Percentiles rank a stretch among this genome's conserved stretches.
Conservation (phyloP, 1,140 invertebrate genomes). For the Sinella curviseta region DNA sequence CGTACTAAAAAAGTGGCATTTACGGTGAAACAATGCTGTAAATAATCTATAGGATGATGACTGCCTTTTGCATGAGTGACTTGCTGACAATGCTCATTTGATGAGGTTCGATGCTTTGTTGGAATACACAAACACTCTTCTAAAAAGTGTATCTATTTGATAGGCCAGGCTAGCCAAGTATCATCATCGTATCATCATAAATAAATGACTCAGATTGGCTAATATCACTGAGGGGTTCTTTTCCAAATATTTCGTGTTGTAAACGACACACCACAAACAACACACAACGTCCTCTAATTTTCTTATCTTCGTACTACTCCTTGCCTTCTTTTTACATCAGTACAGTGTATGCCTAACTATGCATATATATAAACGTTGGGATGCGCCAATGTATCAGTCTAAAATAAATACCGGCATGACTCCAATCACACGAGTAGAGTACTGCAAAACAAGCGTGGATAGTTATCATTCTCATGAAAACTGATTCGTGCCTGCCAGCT, state of each 20-base stretch:
- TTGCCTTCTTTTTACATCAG: too few species aligned
- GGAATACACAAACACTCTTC: too few species aligned
- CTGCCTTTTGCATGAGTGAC: constrained; percentile 4
- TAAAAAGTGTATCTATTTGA: too few species aligned
- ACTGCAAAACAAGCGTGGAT: constrained; percentile 24
- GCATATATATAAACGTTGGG: neutral
- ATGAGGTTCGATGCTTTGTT: constrained; percentile 1
- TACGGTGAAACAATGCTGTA: neutral
- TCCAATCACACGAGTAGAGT: constrained; percentile 22
- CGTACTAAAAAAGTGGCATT: neutral
- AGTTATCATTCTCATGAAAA: constrained; percentile 9
- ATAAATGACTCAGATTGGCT: constrained; percentile 6
- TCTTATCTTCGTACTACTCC: too few species aligned
- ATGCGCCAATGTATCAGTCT: too few species aligned
- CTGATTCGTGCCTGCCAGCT: constrained; percentile 1
- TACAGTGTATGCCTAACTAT: too few species aligned
- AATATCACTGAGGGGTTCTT: too few species aligned
- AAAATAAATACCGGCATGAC: constrained; percentile 6
- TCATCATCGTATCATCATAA: too few species aligned
- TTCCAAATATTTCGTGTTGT: too few species aligned
- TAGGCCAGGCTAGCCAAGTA: too few species aligned
- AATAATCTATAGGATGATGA: neutral
- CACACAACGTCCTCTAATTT: too few species aligned
- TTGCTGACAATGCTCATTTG: constrained; percentile 17
- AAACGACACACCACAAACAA: too few species aligned